Percentiles rank a stretch among this genome's conserved stretches.
These are phyloP conservation scores for Marisa cornuarietis DNA, from an alignment of 1,140 invertebrate species.

Conservation along the genomic window DNA sequence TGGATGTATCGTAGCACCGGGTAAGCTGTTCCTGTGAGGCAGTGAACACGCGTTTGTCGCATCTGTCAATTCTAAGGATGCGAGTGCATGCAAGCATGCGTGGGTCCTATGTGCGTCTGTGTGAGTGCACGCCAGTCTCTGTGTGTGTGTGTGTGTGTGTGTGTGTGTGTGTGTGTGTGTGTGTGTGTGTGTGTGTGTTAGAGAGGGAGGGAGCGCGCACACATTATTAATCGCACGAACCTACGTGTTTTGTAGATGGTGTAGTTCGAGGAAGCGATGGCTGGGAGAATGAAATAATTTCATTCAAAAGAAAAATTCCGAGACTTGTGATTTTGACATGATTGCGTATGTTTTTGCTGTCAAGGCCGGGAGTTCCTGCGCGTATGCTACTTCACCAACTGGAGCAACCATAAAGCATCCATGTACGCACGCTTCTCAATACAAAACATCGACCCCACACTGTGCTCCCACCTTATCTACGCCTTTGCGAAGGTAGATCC, in stretches of 20 bases:
- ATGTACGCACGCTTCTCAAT: constrained; percentile 82
- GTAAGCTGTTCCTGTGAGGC: no score
- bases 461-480: constrained; percentile 93
- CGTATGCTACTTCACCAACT: constrained; percentile 93
- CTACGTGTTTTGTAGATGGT: neutral
- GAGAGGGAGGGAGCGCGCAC: no score
- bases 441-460: constrained; percentile 83
- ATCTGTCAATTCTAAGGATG: no score
- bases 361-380: constrained; percentile 32
- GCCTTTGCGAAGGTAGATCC: constrained; percentile 81
- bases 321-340: neutral
- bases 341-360: neutral
- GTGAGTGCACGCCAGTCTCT: neutral
- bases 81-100: no score
- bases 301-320: neutral
- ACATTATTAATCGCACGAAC: neutral
- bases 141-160: no score
- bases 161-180: no score
- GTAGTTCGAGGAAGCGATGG: no score
- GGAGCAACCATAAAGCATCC: constrained; percentile 88
- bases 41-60: no score
- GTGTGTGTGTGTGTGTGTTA: no score
- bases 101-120: neutral
- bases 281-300: neutral
- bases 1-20: no score